phyloP scores from a whole-genome alignment of 2,113 vertebrate genomes.

The Scytalopus superciliaris region DNA sequence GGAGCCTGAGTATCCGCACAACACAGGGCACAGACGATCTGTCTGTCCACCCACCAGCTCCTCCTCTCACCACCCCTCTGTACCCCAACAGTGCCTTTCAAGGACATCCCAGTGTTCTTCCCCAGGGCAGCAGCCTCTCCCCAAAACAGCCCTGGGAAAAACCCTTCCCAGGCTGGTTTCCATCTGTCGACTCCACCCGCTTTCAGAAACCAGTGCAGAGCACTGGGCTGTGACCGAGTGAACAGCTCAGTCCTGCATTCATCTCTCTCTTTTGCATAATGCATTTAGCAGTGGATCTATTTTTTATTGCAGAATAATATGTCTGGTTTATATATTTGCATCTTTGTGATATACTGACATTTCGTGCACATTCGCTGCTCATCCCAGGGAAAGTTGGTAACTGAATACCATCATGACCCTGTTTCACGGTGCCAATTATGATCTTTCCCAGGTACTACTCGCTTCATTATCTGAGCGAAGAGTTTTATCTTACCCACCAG shows the following conservation, averaged over 20 bases:
- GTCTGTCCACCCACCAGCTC: neutral
- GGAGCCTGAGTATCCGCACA: accelerated
- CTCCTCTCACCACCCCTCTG: accelerated
- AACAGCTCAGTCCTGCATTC: neutral
- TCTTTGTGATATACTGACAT: neutral
- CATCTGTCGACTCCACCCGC: accelerated
- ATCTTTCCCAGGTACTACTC: neutral
- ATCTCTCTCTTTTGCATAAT: conserved; percentile 1
- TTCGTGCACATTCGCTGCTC: neutral
- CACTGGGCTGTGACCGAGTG: neutral
- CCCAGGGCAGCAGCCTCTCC: neutral
- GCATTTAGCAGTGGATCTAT: neutral
- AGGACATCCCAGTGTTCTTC: accelerated
- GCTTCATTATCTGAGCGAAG: neutral
- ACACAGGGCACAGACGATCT: accelerated
- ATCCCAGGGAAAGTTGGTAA: neutral
- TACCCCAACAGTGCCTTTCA: accelerated
- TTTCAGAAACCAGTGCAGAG: neutral
- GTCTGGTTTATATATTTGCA: neutral
- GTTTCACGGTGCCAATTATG: neutral
- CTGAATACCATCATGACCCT: neutral
- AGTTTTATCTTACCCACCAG: conserved; percentile 1
- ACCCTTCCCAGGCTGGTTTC: neutral
- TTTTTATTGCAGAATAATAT: neutral
- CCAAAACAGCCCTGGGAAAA: neutral